Evolutionary conservation across 2,888 invertebrate genomes (phyloP).

Genomic region (Polymixis lichenea): DNA sequence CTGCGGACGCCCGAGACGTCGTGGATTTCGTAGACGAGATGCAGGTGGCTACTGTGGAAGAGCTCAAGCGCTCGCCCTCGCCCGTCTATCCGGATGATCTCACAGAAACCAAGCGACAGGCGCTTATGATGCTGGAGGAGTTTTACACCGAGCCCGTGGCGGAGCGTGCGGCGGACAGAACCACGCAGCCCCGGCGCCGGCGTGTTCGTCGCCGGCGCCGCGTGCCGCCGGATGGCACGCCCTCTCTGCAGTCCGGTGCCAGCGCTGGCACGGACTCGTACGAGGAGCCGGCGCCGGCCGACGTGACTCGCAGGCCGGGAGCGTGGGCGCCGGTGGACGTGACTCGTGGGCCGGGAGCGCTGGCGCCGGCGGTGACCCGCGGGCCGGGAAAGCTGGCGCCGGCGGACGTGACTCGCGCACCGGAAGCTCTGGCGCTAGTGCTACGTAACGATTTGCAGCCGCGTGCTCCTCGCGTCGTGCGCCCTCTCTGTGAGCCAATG

Average conservation of each 20-base stretch:
- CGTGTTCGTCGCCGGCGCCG: constrained; percentile 45
- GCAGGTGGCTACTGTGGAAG: not conserved
- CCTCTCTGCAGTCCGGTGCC: not conserved
- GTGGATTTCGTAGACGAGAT: not conserved
- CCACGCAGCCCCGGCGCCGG: constrained; percentile 25
- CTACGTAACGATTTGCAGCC: constrained; percentile 33
- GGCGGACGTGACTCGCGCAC: too few relatives aligned
- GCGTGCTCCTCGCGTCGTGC: constrained; percentile 50
- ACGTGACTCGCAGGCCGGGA: not conserved
- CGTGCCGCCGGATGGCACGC: not conserved
- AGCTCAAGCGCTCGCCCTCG: constrained; percentile 9
- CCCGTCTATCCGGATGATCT: constrained; percentile 44
- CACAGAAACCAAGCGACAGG: constrained; percentile 62
- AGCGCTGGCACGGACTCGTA: not conserved
- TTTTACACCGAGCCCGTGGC: constrained; percentile 16
- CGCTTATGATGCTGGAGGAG: constrained; percentile 62
- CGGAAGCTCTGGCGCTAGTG: constrained; percentile 8
- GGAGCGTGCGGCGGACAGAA: constrained; percentile 6
- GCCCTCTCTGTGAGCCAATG: constrained; percentile 11
- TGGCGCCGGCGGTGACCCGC: not conserved
- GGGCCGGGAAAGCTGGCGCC: not conserved
- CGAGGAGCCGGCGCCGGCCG: not conserved
- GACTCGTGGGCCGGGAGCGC: not conserved
- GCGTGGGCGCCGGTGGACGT: too few relatives aligned
- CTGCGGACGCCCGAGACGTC: not conserved